Evolutionary conservation across 30 jellyfish, hydroid and myxozoan genomes (phyloP).

Genomic region (Hydra vulgaris): DNA sequence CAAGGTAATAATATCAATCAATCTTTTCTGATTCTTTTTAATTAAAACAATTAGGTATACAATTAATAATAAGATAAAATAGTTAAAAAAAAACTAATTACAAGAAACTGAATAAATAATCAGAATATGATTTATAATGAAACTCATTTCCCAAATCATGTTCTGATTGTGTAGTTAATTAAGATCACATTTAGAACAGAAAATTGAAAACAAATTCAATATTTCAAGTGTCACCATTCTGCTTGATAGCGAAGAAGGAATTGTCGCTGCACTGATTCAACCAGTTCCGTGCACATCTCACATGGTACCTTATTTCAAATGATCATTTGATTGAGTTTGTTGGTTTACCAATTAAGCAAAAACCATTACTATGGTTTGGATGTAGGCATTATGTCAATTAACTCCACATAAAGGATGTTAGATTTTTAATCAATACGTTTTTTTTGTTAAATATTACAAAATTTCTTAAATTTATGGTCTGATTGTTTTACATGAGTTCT

Average conservation of each 20-base stretch:
- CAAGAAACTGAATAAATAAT: too few relatives aligned
- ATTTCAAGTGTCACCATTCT: not conserved
- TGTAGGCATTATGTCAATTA: not conserved
- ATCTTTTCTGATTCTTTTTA: too few relatives aligned
- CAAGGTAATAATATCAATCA: too few relatives aligned
- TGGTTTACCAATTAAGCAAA: not conserved
- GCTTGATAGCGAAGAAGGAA: not conserved
- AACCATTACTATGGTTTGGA: not conserved
- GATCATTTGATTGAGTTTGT: not conserved
- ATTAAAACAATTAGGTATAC: too few relatives aligned
- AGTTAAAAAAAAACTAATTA: too few relatives aligned
- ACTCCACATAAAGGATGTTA: not conserved
- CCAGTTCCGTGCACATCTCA: not conserved
- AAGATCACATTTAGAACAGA: too few relatives aligned
- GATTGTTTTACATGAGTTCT: not conserved
- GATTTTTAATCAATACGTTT: too few relatives aligned
- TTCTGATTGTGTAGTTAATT: too few relatives aligned
- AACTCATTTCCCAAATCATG: too few relatives aligned
- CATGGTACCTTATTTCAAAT: not conserved
- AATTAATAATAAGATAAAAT: too few relatives aligned
- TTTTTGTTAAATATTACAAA: not conserved
- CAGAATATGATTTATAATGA: too few relatives aligned
- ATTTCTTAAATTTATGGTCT: not conserved
- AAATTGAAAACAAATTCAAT: not conserved
- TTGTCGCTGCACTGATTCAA: not conserved